These are phyloP conservation scores for Pectinophora gossypiella DNA, from an alignment of 1,140 invertebrate species.

Conservation along the genomic window DNA sequence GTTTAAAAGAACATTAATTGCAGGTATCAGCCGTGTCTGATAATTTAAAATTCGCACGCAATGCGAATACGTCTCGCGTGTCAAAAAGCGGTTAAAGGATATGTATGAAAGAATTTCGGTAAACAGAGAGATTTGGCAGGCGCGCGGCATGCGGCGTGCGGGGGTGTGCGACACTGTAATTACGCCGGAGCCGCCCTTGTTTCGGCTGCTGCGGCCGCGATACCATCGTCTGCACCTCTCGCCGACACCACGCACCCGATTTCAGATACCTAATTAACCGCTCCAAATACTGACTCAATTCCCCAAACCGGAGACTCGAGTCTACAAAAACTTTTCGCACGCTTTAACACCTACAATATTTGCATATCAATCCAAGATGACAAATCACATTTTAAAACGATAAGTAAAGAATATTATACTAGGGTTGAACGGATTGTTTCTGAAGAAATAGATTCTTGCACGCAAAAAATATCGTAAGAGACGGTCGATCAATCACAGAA, in stretches of 20 bases:
- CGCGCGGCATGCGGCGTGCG: conserved; percentile 32
- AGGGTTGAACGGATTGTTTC: conserved; percentile 24
- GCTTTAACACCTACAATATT: conserved; percentile 35
- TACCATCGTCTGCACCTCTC: conserved; percentile 33
- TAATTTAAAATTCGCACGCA: conserved; percentile 58
- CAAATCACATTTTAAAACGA: conserved; percentile 62
- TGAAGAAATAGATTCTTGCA: conserved; percentile 12
- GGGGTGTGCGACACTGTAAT: conserved; percentile 41
- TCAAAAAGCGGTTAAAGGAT: conserved; percentile 52
- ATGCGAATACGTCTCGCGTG: conserved; percentile 60
- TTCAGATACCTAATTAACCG: conserved; percentile 52
- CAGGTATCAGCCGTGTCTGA: conserved; percentile 43
- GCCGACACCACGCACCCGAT: conserved; percentile 26
- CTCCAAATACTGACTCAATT: conserved; percentile 19
- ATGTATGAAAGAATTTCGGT: conserved; percentile 49
- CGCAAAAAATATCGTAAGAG: conserved; percentile 31
- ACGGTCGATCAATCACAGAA: conserved; percentile 52
- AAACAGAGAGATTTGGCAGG: conserved; percentile 49
- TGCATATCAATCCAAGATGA: conserved; percentile 51
- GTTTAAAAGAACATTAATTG: conserved; percentile 39
- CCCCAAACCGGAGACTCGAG: too few relatives aligned
- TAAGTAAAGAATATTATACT: conserved; percentile 27
- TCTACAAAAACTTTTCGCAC: conserved; percentile 38
- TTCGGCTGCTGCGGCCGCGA: conserved; percentile 35
- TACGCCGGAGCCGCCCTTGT: conserved; percentile 42